Conservation (phyloP, 2,888 invertebrate species). For the Rambutsinella grinnellia region DNA sequence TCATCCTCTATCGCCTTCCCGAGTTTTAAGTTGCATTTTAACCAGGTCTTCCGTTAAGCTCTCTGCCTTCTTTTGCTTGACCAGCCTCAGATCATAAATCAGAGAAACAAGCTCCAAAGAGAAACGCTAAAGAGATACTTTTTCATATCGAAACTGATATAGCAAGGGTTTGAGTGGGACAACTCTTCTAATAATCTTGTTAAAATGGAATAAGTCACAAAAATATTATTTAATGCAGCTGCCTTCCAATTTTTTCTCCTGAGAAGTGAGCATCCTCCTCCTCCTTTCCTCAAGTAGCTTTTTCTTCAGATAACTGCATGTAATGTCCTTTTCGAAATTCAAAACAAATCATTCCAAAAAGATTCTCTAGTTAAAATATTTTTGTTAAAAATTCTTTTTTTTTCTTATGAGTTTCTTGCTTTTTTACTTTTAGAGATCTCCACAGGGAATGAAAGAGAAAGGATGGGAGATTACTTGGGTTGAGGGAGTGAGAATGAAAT, state of each 20-base stretch:
- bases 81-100: slow-evolving; percentile 50
- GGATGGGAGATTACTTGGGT: neutral
- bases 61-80: slow-evolving; percentile 26
- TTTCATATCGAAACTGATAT: slow-evolving; percentile 2
- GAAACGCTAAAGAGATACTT: neutral
- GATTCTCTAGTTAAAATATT: neutral
- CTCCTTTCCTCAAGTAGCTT: neutral
- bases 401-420: neutral
- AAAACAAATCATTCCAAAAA: slow-evolving; percentile 32
- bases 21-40: too few relatives aligned
- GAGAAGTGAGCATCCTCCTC: neutral
- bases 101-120: slow-evolving; percentile 17
- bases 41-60: neutral
- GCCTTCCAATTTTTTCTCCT: slow-evolving; percentile 29
- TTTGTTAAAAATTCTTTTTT: neutral
- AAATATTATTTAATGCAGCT: slow-evolving; percentile 47
- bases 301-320: too few relatives aligned
- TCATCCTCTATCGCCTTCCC: neutral
- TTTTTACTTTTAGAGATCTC: slow-evolving; percentile 7
- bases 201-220: slow-evolving; percentile 8
- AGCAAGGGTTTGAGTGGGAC: neutral
- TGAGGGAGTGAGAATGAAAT: neutral
- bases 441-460: neutral
- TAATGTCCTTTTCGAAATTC: too few relatives aligned
- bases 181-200: neutral